Conservation (phyloP, 2,113 vertebrate genomes). For the Calidris pugnax region DNA sequence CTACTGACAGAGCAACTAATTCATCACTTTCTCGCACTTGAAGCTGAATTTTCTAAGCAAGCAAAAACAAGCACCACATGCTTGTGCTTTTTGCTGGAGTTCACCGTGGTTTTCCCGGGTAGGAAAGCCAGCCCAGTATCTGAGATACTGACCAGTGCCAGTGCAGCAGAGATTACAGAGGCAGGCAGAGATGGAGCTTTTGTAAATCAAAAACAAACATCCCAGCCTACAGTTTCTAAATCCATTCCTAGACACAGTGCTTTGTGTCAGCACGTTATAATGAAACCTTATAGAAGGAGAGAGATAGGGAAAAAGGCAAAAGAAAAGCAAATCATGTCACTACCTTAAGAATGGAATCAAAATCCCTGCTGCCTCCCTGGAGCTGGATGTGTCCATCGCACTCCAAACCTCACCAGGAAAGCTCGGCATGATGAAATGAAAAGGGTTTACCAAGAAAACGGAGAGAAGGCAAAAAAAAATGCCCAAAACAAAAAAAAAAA, state of each 20-base stretch:
- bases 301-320: not conserved
- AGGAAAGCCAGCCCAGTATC: not conserved
- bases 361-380: not conserved
- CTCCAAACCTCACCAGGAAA: not conserved
- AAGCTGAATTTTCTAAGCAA: constrained; percentile 19
- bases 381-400: not conserved
- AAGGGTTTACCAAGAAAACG: not conserved
- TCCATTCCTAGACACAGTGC: not conserved
- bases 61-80: not conserved
- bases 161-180: not conserved
- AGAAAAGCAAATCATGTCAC: not conserved
- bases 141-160: not conserved
- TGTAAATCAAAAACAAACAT: not conserved
- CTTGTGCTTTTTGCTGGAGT: not conserved
- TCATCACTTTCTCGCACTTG: not conserved
- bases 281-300: not conserved
- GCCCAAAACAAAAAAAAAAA: not conserved
- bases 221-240: not conserved
- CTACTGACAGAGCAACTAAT: not conserved
- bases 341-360: constrained; percentile 26
- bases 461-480: not conserved
- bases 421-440: not conserved
- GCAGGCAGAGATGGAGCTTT: not conserved
- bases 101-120: not conserved
- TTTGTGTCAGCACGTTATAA: not conserved